These are phyloP conservation scores for Argyresthia albistria DNA, from an alignment of 2,888 invertebrate species.

Conservation along the genomic window DNA sequence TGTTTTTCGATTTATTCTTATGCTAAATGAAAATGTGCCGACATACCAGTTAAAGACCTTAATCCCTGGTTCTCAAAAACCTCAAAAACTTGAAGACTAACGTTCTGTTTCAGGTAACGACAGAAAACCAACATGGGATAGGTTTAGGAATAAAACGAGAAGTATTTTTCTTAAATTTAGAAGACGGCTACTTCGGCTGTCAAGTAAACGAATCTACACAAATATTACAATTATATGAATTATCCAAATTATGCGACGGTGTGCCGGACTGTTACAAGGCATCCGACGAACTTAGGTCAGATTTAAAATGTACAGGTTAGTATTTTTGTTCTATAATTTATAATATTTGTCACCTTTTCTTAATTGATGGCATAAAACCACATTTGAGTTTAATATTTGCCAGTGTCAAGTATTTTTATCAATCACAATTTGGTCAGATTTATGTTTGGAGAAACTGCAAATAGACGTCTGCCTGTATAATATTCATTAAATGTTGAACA, in stretches of 20 bases:
- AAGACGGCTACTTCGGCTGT: constrained; percentile 97
- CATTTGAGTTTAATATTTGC: no score
- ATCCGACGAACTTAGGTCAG: constrained; percentile 90
- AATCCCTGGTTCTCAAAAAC: not conserved
- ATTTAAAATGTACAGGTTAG: constrained; percentile 95
- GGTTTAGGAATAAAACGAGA: constrained; percentile 90
- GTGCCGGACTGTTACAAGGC: constrained; percentile 91
- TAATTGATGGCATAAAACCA: no score
- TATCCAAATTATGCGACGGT: constrained; percentile 95
- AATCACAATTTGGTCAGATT: no score
- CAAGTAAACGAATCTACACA: constrained; percentile 97
- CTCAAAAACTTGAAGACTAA: not conserved
- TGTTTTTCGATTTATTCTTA: no score
- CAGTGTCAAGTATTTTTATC: no score
- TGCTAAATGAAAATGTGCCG: no score
- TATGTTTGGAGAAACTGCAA: no score
- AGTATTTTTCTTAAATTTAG: constrained; percentile 96
- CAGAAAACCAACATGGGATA: constrained; percentile 86
- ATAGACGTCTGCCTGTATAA: no score
- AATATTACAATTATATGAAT: constrained; percentile 94
- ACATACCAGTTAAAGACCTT: no score
- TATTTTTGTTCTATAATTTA: constrained; percentile 14
- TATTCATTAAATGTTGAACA: no score
- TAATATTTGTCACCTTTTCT: not conserved
- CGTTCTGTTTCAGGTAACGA: constrained; percentile 72